Conservation (phyloP, 1,140 invertebrate genomes). For the Drosophila melanogaster region Release_6_plus_ISO1_MT NT_037436.4:50001-50500, state of each 20-base stretch:
- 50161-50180: not conserved
- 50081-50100: constrained; percentile 37
- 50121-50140: constrained; percentile 40
- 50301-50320: too few species aligned
- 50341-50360: constrained; percentile 13
- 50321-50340: too few species aligned
- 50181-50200: not conserved
- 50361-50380: constrained; percentile 34
- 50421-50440: constrained; percentile 22
- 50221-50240: too few species aligned
- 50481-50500: constrained; percentile 54
- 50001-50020: constrained; percentile 4
- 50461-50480: constrained; percentile 35
- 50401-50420: constrained; percentile 42
- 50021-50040: constrained; percentile 56
- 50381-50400: constrained; percentile 61
- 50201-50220: too few species aligned
- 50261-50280: not conserved
- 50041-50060: constrained; percentile 33
- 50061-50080: constrained; percentile 66
- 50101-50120: constrained; percentile 43
- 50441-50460: constrained; percentile 30
- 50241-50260: too few species aligned
- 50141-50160: not conserved
- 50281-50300: not conserved